phyloP scores from a whole-genome alignment of 2,888 invertebrate genomes.

The Diarsia mendica region DNA sequence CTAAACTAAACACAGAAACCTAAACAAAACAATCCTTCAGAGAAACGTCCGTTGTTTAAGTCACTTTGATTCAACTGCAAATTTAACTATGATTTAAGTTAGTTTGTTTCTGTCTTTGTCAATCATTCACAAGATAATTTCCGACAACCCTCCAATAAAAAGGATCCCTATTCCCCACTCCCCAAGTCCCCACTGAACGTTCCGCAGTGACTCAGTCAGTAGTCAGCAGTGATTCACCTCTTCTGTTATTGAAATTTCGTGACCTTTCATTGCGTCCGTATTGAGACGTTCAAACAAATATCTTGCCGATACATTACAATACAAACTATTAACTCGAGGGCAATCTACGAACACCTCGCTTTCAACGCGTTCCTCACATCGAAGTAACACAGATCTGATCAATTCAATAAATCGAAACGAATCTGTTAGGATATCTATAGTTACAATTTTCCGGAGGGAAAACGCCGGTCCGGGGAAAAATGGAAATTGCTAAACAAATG shows the following conservation, averaged over 20 bases:
- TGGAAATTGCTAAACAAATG: constrained; percentile 38
- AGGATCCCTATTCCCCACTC: constrained; percentile 11
- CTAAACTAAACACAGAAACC: constrained; percentile 51
- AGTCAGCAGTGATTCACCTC: constrained; percentile 70
- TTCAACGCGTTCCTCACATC: constrained; percentile 52
- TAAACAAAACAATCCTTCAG: constrained; percentile 46
- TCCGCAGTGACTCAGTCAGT: constrained; percentile 71
- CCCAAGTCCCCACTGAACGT: constrained; percentile 40
- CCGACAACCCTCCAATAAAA: constrained; percentile 3
- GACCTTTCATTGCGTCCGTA: constrained; percentile 68
- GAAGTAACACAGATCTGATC: constrained; percentile 49
- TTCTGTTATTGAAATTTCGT: constrained; percentile 67
- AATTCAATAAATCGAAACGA: constrained; percentile 60
- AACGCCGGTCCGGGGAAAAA: constrained; percentile 70
- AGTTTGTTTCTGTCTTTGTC: not conserved
- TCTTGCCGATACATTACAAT: constrained; percentile 61
- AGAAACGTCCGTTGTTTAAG: constrained; percentile 28
- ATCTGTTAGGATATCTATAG: constrained; percentile 61
- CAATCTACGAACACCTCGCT: constrained; percentile 54
- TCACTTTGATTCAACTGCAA: constrained; percentile 29
- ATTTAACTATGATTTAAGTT: not conserved
- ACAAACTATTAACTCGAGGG: constrained; percentile 59
- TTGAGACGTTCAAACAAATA: constrained; percentile 64
- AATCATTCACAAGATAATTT: constrained; percentile 15
- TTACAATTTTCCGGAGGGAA: constrained; percentile 75